Percentiles rank a stretch among this genome's conserved stretches.
Conservation (phyloP, 2,113 vertebrate genomes). For the Corapipo altera region DNA sequence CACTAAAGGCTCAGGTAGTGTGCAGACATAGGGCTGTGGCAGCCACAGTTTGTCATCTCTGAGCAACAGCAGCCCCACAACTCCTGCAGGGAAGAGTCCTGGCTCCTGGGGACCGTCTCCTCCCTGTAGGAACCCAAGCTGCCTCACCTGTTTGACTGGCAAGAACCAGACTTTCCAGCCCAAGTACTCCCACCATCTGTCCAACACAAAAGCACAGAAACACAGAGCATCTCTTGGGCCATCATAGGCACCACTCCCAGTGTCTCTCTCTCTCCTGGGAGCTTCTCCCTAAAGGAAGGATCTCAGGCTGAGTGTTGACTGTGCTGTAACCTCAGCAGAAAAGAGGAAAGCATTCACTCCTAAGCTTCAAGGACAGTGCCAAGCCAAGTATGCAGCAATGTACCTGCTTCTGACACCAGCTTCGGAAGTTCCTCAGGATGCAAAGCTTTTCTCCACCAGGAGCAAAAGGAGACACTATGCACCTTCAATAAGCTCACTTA, state of each 20-base stretch:
- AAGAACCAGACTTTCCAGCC: constrained; percentile 55
- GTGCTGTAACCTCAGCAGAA: background rate
- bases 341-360: background rate
- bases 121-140: background rate
- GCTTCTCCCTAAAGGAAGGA: background rate
- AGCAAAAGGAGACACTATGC: background rate
- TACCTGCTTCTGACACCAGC: background rate
- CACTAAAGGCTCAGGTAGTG: background rate
- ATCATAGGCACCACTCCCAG: background rate
- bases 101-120: background rate
- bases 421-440: background rate
- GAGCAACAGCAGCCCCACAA: background rate
- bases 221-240: background rate
- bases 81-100: background rate
- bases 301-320: background rate
- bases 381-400: background rate
- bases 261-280: background rate
- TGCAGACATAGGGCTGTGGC: background rate
- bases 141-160: constrained; percentile 28
- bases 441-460: background rate
- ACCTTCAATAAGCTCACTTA: background rate
- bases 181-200: constrained; percentile 1
- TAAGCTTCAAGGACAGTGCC: background rate
- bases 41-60: background rate
- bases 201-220: background rate